These are phyloP conservation scores for Stomorhina lunata DNA, from an alignment of 2,888 invertebrate species.

Conservation along the genomic window DNA sequence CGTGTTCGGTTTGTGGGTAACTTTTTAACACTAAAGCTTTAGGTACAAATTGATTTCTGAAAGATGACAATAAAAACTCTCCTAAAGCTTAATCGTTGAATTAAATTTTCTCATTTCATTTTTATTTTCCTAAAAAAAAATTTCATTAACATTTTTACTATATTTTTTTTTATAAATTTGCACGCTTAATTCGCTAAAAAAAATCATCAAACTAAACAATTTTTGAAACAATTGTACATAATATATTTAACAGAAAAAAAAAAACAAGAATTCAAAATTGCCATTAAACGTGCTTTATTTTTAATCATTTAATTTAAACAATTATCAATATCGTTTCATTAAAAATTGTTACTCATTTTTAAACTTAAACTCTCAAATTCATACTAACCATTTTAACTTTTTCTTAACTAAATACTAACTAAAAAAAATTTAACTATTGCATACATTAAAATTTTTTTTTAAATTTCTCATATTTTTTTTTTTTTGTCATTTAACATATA, in stretches of 20 bases:
- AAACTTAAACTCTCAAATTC: neutral
- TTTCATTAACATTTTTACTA: neutral
- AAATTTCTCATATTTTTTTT: too few species aligned
- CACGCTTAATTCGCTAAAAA: constrained; percentile 1
- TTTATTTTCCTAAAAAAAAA: neutral
- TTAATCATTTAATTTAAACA: too few species aligned
- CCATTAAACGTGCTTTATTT: neutral
- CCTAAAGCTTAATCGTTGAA: neutral
- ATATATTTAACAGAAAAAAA: neutral
- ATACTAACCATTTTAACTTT: neutral
- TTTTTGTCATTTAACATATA: too few species aligned
- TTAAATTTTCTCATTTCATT: neutral
- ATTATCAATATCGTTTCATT: neutral
- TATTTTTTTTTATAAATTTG: neutral
- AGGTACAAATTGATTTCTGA: neutral
- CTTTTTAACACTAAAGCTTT: neutral
- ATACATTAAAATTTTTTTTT: constrained; percentile 24
- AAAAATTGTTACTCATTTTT: neutral
- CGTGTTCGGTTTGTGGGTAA: neutral
- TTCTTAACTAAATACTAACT: neutral
- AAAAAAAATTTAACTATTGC: neutral
- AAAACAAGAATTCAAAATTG: too few species aligned
- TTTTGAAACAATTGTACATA: neutral
- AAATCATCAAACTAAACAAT: neutral
- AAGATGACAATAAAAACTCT: neutral